Conservation (phyloP, 2,888 invertebrate species). For the Sialis fuliginosa region DNA sequence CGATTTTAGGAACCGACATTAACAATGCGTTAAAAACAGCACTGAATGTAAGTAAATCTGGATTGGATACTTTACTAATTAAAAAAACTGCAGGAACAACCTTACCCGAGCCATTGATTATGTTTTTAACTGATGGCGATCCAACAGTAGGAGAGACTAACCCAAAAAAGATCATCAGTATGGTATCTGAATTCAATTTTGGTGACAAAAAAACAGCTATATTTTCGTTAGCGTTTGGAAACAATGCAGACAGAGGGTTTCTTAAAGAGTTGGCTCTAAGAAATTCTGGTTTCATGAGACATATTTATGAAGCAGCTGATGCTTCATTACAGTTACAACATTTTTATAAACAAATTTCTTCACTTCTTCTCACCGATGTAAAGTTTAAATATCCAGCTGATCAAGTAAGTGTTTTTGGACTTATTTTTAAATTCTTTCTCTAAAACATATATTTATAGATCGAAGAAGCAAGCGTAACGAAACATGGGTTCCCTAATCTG, state of each 20-base stretch:
- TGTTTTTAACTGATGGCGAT: constrained; percentile 49
- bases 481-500: constrained; percentile 34
- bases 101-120: constrained; percentile 37
- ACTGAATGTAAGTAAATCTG: constrained; percentile 10
- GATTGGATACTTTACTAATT: too few species aligned
- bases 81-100: constrained; percentile 10
- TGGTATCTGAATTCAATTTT: constrained; percentile 31
- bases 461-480: constrained; percentile 28
- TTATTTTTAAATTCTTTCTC: too few species aligned
- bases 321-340: constrained; percentile 45
- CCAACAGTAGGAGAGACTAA: constrained; percentile 39
- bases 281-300: constrained; percentile 47
- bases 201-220: constrained; percentile 32
- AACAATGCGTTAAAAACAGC: constrained; percentile 40
- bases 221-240: constrained; percentile 53
- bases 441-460: constrained; percentile 19
- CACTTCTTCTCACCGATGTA: constrained; percentile 46
- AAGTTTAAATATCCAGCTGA: constrained; percentile 40
- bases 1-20: constrained; percentile 47
- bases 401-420: constrained; percentile 22
- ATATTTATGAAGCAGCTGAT: constrained; percentile 55
- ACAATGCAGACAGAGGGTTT: constrained; percentile 45
- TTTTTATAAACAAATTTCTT: constrained; percentile 50
- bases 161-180: constrained; percentile 31
- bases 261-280: constrained; percentile 43